Base-by-base conservation (phyloP, 2,797 vertebrate species). In the Micromesistius poutassou region DNA sequence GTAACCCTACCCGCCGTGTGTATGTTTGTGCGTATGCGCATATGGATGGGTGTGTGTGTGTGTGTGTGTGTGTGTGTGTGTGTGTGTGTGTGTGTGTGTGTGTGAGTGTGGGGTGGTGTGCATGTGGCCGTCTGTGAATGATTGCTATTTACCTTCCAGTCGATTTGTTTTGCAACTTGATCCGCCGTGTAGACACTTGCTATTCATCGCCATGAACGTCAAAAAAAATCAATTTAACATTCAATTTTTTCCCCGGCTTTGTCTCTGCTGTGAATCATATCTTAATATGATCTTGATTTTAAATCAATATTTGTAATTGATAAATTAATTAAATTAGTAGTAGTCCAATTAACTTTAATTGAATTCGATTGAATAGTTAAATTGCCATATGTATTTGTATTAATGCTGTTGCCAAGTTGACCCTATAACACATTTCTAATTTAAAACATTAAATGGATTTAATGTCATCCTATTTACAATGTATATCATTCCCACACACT, bases 91-190 rank as follows among this genome's bases (percentile, higher is more conserved):
- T 22, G 16, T 50, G 46, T 22, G 16, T 50, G 46, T 22, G 55
- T 62, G 55, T 25, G 22, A n/a, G 55, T 62, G 55, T 62, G 19
- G n/a, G 55, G n/a, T n/a, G 1, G 55, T 62, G 19, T 62, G 55
- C 1, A 22, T 62, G 55, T 62, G 25, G 16, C 3, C 4, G 55
- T 25, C 19, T 73, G 62, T 50, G 42, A 80, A 68, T 79, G 30
- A 50, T 77, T 71, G 72, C 74, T 38, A 66, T 6, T 19, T 46
- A 30, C 73, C 30, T 30, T 84, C 79, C 31, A 62, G 70, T 78
- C 78, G 28, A 72, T 62, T 68, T 79, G 74, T 87, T 88, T 79
- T 81, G 86, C 79, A 42, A 88, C 66, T 80, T 50, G 74, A 84
- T 50, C n/a, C 10, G 22, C 55, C 55, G n/a, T 25, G 16, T 62